Conservation (phyloP, 2,888 invertebrate genomes). For the Lithophane socia region DNA sequence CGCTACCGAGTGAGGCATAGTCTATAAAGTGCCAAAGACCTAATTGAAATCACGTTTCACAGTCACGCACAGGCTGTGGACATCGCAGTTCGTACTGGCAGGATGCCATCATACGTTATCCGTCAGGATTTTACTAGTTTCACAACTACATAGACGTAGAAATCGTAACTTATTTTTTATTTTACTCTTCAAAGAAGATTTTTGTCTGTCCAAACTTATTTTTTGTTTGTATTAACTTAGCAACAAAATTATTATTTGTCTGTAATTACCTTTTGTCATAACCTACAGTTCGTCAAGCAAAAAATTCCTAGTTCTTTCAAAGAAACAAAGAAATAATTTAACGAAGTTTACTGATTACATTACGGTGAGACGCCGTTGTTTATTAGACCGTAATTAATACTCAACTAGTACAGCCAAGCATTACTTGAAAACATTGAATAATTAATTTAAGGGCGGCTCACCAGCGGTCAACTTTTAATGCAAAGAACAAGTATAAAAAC, state of each 20-base stretch:
- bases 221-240: too few relatives aligned
- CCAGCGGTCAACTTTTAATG: conserved; percentile 50
- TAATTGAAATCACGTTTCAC: conserved; percentile 53
- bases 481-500: conserved; percentile 48
- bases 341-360: conserved; percentile 57
- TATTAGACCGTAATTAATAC: conserved; percentile 61
- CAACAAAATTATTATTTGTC: conserved; percentile 9
- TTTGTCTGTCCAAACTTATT: background rate
- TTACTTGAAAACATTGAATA: conserved; percentile 60
- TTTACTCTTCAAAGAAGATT: background rate
- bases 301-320: background rate
- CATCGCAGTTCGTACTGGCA: conserved; percentile 26
- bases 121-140: conserved; percentile 16
- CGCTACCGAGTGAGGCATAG: conserved; percentile 11
- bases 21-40: conserved; percentile 24
- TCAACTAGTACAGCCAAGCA: conserved; percentile 45
- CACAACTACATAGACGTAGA: background rate
- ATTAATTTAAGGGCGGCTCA: conserved; percentile 52
- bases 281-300: conserved; percentile 11
- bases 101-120: background rate
- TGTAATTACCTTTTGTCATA: background rate
- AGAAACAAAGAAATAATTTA: conserved; percentile 42
- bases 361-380: conserved; percentile 53
- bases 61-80: conserved; percentile 22
- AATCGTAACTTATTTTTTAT: background rate